A percentile compares a stretch with the other conserved stretches of the same genome.
Evolutionary conservation across 2,113 vertebrate species (phyloP).

Genomic region (Tetrax tetrax): DNA sequence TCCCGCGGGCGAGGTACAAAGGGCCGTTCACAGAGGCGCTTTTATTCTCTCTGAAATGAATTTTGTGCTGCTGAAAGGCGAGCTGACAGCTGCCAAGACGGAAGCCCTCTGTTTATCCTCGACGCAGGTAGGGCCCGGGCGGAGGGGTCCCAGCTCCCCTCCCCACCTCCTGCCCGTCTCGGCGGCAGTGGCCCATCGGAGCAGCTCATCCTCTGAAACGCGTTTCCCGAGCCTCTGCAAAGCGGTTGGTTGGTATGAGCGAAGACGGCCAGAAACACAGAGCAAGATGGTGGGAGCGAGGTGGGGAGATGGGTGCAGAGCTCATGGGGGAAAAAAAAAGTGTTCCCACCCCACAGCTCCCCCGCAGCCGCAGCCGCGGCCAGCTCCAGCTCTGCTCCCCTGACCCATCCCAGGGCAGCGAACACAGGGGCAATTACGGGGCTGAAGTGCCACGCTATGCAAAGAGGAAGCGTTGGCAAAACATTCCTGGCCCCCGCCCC

Average conservation of each 20-base stretch:
- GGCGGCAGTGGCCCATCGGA: not conserved
- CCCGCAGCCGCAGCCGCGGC: not conserved
- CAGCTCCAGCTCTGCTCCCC: not conserved
- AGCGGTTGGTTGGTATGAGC: rapidly evolving
- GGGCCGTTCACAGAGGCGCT: not conserved
- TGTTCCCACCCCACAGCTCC: rapidly evolving
- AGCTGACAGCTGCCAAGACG: rapidly evolving
- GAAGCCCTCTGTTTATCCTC: not conserved
- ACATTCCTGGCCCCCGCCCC: not conserved
- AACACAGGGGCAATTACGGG: not conserved
- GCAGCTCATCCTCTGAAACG: not conserved
- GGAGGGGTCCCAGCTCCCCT: not conserved
- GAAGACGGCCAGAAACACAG: not conserved
- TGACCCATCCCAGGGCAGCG: not conserved
- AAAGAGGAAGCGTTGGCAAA: constrained; percentile 12
- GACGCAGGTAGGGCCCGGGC: not conserved
- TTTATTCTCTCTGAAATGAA: not conserved
- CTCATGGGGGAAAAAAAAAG: not conserved
- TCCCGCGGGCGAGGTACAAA: not conserved
- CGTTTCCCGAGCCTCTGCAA: not conserved
- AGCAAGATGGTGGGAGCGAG: not conserved
- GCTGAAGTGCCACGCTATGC: not conserved
- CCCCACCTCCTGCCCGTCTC: not conserved
- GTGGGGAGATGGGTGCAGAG: not conserved
- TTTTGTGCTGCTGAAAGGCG: not conserved